Percentiles rank a stretch among this genome's conserved stretches.
phyloP scores from a whole-genome alignment of 2,797 vertebrate genomes.

The Onychomys torridus region DNA sequence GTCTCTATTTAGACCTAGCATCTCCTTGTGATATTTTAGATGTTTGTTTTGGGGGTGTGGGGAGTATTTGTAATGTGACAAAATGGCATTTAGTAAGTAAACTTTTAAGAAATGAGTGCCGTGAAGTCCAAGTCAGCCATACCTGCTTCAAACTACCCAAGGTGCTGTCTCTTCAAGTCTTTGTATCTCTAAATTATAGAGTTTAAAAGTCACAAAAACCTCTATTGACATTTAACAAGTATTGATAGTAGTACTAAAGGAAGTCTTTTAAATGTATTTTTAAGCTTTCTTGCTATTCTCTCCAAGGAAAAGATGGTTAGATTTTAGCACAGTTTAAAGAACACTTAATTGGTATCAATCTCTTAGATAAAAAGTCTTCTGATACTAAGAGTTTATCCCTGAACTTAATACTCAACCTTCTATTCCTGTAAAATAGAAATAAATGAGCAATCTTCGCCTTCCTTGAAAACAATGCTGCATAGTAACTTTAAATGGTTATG shows the following conservation, averaged over 20 bases:
- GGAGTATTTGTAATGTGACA: not conserved
- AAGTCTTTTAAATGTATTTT: not conserved
- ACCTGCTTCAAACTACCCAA: not conserved
- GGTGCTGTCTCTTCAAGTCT: not conserved
- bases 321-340: not conserved
- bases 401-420: not conserved
- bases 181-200: slow-evolving; percentile 33
- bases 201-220: not conserved
- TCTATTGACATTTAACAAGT: not conserved
- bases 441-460: not conserved
- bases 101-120: not conserved
- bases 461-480: not conserved
- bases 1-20: not conserved
- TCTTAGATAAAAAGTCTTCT: not conserved
- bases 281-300: not conserved
- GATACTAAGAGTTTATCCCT: not conserved
- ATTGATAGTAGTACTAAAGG: slow-evolving; percentile 4
- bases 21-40: not conserved
- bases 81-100: slow-evolving; percentile 2
- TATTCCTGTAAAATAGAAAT: slow-evolving; percentile 15
- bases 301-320: not conserved
- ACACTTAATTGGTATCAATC: not conserved
- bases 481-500: not conserved
- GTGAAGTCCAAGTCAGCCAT: not conserved
- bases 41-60: not conserved